A percentile compares a stretch with the other conserved stretches of the same genome.
Evolutionary conservation across 35 echinoderm and acorn worm genomes (phyloP).

Genomic region (Stichopus chloronotus): DNA sequence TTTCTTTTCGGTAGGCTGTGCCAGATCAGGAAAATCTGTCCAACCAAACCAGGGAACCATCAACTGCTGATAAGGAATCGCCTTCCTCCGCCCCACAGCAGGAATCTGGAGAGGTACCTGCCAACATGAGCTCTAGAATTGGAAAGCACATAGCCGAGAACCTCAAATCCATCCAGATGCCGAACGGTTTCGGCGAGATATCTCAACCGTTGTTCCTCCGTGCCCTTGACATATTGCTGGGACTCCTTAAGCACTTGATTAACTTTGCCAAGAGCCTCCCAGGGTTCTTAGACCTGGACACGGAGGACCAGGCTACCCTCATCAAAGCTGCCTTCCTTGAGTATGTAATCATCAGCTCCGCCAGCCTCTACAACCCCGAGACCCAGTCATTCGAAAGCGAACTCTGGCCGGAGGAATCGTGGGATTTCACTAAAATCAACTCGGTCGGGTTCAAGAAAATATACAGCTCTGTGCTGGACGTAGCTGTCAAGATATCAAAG

Average conservation of each 20-base stretch:
- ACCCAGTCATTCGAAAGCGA: constrained; percentile 62
- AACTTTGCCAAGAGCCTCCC: constrained; percentile 79
- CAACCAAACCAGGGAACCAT: not conserved
- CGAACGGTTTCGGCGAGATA: constrained; percentile 16
- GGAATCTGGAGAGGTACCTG: not conserved
- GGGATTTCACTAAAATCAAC: constrained; percentile 28
- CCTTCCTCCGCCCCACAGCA: not conserved
- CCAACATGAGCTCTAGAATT: not conserved
- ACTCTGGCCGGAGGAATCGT: constrained; percentile 54
- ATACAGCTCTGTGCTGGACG: not conserved
- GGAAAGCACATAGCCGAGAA: constrained; percentile 8
- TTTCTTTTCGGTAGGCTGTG: not conserved
- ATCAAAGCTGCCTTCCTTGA: constrained; percentile 83
- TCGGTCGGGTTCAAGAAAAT: constrained; percentile 66
- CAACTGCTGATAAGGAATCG: not conserved
- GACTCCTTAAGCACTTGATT: constrained; percentile 83
- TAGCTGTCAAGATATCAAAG: constrained; percentile 67
- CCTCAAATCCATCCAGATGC: not conserved
- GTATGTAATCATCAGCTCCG: constrained; percentile 70
- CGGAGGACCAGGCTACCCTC: constrained; percentile 79
- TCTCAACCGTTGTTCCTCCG: constrained; percentile 49
- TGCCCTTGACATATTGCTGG: constrained; percentile 76
- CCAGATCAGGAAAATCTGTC: not conserved
- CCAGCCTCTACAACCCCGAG: constrained; percentile 66
- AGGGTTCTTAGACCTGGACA: constrained; percentile 62